Base-by-base conservation (phyloP, 2,888 invertebrate species). In the Hyposoter didymator region DNA sequence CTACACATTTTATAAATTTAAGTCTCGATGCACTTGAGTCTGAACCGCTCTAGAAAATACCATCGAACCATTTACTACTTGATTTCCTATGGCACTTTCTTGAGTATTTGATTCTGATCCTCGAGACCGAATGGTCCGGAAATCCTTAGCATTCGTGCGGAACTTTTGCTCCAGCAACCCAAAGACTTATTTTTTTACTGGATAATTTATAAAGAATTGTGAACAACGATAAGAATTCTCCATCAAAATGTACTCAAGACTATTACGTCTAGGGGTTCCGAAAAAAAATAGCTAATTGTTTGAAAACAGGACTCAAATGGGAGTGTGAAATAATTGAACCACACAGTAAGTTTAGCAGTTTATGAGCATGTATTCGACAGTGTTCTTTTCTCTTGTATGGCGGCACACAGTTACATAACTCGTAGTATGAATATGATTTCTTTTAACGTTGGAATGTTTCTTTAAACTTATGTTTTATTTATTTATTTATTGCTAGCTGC, bases 281-380 rank as follows among this genome's bases (percentile, higher is more conserved):
- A 47, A 8, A 8, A 8, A n/a, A 55, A 8, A 19, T 43, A 12
- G 49, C 4, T 12, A 12, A 7, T 12, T 45, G 45, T 55, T 17
- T 45, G 45, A 66, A 47, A 70, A 22, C n/a, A 49, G 47, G 72
- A 66, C 74, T 67, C 10, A 3, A 32, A 35, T 52, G 67, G 59
- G 74, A 82, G 28, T 47, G 45, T 45, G 67, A 85, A 85, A 85
- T 83, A 83, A 83, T 49, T 73, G 35, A 28, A 82, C 85, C 17
- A 73, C 17, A 73, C 79, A 76, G 35, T 64, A 14, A 67, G 85
- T 85, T 75, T 91, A 93, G 93, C 92, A 93, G 93, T 93, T 93
- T 93, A 93, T 93, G 93, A 93, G 93, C 93, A 91, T 93, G 93
- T 93, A 93, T 93, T 93, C 93, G 93, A 93, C 93, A 93, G 92